A percentile compares a stretch with the other conserved stretches of the same genome.
phyloP scores from a whole-genome alignment of 2,888 invertebrate genomes.

The Phaedon cochleariae region DNA sequence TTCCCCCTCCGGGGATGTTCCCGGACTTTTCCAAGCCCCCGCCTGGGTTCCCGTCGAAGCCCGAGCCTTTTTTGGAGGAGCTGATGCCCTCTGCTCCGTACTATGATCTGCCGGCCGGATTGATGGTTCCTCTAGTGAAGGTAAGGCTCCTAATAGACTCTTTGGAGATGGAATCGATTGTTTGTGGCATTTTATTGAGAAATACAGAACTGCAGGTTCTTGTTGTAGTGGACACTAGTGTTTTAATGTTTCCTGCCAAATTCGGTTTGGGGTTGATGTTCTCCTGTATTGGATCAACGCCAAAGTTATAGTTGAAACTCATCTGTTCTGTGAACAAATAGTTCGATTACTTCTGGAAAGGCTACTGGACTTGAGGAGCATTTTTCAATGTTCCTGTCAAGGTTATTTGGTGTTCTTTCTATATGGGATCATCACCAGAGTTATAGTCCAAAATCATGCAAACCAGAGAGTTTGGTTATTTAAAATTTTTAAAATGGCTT shows the following conservation, averaged over 20 bases:
- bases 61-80: conserved; percentile 69
- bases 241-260: neutral
- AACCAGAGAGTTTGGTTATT: too few relatives aligned
- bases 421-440: too few relatives aligned
- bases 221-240: neutral
- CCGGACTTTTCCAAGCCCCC: conserved; percentile 90
- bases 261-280: too few relatives aligned
- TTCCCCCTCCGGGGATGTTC: conserved; percentile 64
- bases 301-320: too few relatives aligned
- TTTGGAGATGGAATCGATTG: neutral
- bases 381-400: too few relatives aligned
- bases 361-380: too few relatives aligned
- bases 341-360: too few relatives aligned
- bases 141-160: conserved; percentile 61
- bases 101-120: conserved; percentile 95
- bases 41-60: conserved; percentile 71
- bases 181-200: neutral
- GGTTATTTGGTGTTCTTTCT: too few relatives aligned
- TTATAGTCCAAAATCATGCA: too few relatives aligned
- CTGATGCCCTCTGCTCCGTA: conserved; percentile 92
- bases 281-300: too few relatives aligned
- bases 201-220: neutral
- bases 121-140: conserved; percentile 97
- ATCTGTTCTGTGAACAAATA: too few relatives aligned
- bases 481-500: too few relatives aligned